These are phyloP conservation scores for Pituophis catenifer DNA, from an alignment of 2,113 vertebrate genomes.

Conservation along the genomic window DNA sequence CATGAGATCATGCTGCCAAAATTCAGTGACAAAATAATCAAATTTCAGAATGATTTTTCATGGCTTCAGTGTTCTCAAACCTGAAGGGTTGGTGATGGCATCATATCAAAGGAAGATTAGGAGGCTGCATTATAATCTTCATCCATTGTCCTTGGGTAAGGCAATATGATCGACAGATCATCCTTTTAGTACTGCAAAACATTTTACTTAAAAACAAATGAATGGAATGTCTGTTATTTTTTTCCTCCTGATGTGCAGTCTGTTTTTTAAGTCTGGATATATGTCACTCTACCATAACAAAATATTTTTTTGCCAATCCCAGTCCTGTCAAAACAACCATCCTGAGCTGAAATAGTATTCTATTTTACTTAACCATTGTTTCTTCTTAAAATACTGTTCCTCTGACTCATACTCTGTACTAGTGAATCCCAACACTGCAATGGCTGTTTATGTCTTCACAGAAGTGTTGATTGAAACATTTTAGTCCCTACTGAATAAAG, in stretches of 20 bases:
- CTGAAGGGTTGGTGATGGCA: neutral
- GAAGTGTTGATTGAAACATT: neutral
- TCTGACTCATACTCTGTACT: neutral
- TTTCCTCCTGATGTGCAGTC: neutral
- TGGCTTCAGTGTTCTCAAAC: neutral
- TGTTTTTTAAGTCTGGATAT: neutral
- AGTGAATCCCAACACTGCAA: neutral
- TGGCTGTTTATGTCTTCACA: neutral
- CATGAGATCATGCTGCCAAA: neutral
- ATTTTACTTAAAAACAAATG: neutral
- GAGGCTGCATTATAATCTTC: neutral
- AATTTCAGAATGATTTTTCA: neutral
- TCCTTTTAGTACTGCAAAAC: neutral
- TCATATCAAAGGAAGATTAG: neutral
- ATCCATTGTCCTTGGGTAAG: neutral
- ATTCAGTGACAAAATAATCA: neutral
- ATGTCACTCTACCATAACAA: neutral
- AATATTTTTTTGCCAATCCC: neutral
- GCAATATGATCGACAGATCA: neutral
- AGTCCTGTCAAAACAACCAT: neutral
- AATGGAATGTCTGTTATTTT: neutral
- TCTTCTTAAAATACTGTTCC: neutral
- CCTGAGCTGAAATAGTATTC: neutral
- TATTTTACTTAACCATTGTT: neutral
- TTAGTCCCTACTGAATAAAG: neutral